Conservation (phyloP, 2,888 invertebrate species). For the Malacosoma neustria region DNA sequence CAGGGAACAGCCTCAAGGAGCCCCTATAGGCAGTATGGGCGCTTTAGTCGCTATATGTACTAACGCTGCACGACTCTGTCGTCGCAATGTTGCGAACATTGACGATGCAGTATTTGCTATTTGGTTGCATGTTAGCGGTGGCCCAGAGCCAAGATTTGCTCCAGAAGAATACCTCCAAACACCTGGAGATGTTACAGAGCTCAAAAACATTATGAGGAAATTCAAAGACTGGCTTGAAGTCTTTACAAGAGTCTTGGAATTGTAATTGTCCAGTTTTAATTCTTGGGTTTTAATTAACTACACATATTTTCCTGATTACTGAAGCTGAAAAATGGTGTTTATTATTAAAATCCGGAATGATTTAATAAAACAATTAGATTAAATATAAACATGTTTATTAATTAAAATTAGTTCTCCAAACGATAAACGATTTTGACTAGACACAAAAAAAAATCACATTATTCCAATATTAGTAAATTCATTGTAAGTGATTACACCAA, state of each 20-base stretch:
- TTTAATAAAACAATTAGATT: not conserved
- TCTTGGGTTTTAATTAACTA: not conserved
- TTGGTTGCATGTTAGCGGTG: constrained; percentile 56
- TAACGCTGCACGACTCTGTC: constrained; percentile 52
- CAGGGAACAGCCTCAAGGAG: constrained; percentile 37
- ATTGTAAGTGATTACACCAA: too few relatives aligned
- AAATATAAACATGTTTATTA: not conserved
- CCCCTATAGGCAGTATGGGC: constrained; percentile 44
- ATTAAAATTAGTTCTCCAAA: not conserved
- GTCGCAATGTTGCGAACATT: constrained; percentile 34
- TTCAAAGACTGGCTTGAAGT: constrained; percentile 54
- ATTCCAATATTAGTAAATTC: not conserved
- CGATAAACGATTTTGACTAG: not conserved
- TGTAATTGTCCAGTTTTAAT: constrained; percentile 14
- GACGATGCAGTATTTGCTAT: constrained; percentile 60
- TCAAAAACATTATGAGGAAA: constrained; percentile 38
- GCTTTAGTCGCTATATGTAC: constrained; percentile 39
- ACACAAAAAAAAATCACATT: not conserved
- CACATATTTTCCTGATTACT: not conserved
- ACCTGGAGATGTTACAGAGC: constrained; percentile 39
- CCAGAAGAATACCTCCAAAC: constrained; percentile 56
- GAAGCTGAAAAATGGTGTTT: too few relatives aligned
- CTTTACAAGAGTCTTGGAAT: constrained; percentile 29
- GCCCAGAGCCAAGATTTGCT: constrained; percentile 50
- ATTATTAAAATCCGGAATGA: too few relatives aligned